Base-by-base conservation (phyloP, 2,888 invertebrate species). In the Muschampia plurimacula region DNA sequence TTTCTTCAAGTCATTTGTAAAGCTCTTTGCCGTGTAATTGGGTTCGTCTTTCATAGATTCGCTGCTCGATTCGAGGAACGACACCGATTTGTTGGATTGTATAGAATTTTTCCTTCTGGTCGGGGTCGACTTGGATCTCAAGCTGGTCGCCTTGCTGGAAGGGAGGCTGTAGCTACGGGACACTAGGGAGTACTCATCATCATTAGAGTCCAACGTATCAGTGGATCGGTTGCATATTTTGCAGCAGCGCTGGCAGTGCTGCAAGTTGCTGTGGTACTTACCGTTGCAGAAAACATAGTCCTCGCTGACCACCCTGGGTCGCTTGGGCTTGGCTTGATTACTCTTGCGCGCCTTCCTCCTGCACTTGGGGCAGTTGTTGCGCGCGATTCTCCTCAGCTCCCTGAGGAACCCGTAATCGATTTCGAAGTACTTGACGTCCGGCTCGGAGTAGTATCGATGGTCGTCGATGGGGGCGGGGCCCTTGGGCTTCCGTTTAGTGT, bases 1-100 rank as follows among this genome's bases (percentile, higher is more conserved):
- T 84, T 88, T 90, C 80, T 95, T 95, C 75, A 95, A 79, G 77
- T 95, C 95, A 75, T 95, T 94, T 6, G 94, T 95, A 81, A 95
- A 95, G 79, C 94, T 95, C 77, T 91, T 94, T 6, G 94, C 94
- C 13, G 95, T 94, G 74, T 95, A 95, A 67, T 95, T 94, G 1
- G 94, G 90, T 77, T 93, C 94, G 75, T 93, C 93, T 63, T 91
- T 90, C 60, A 83, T 80, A 67, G 91, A 86, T 69, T 89, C 93
- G 79, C 86, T 88, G 75, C 89, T 89, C 75, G 93, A 93, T 76
- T 93, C 93, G 9, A 94, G 82, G 74, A 95, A 95, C 59, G 94
- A 94, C 5, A 94, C 95, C 0, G 95, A 95, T 77, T 95, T 95
- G 62, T 87, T 90, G 55, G 94, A 94, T 76, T 94, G 94, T 46